Conservation (phyloP, 2,888 invertebrate species). For the Lomographa bimaculata region DNA sequence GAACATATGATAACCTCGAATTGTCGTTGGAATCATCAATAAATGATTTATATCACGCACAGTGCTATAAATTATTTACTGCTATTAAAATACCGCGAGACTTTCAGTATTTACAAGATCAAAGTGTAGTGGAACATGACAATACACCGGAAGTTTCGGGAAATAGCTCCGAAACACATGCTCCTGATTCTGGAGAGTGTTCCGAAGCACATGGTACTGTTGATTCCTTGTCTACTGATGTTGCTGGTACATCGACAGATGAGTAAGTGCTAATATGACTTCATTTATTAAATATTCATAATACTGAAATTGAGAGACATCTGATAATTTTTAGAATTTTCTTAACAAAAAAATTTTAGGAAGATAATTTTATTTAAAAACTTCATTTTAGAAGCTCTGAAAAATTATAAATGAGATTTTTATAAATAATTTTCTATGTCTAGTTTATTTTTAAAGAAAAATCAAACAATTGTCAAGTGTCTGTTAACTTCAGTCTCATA, state of each 20-base stretch:
- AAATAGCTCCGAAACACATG: conserved; percentile 26
- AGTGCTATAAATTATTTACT: conserved; percentile 31
- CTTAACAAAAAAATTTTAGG: conserved; percentile 9
- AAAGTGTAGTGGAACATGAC: conserved; percentile 21
- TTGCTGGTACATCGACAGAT: conserved; percentile 29
- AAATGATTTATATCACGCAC: conserved; percentile 34
- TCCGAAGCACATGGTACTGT: conserved; percentile 27
- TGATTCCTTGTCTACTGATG: conserved; percentile 20
- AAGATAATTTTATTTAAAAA: not conserved
- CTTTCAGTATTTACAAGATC: conserved; percentile 22
- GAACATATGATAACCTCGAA: no score
- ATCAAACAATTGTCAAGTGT: conserved; percentile 8
- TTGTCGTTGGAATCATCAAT: conserved; percentile 32
- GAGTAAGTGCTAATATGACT: conserved; percentile 29
- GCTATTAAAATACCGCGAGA: no score
- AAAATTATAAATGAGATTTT: conserved; percentile 22
- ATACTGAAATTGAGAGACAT: conserved; percentile 17
- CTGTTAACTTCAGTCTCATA: no score
- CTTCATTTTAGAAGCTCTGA: conserved; percentile 12
- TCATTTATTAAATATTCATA: conserved; percentile 21
- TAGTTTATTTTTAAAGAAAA: conserved; percentile 4
- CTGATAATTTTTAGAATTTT: conserved; percentile 25
- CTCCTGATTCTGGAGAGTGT: conserved; percentile 25
- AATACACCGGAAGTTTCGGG: conserved; percentile 29
- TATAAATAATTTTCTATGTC: conserved; percentile 15